A percentile compares a stretch with the other conserved stretches of the same genome.
phyloP scores from a whole-genome alignment of 2,888 invertebrate genomes.

The Drosophila robusta region DNA sequence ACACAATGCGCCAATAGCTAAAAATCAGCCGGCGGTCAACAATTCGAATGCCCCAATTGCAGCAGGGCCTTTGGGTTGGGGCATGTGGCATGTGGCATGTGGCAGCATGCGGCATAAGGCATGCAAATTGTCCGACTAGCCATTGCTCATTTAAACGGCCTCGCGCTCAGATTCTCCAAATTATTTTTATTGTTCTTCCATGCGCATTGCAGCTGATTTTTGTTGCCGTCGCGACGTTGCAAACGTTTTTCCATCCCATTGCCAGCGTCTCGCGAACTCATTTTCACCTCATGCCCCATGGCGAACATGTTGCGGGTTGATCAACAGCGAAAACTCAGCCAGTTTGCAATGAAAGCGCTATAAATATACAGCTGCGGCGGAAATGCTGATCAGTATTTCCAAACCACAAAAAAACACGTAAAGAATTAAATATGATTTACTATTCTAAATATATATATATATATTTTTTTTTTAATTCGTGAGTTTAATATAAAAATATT shows the following conservation, averaged over 20 bases:
- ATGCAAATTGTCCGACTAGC: slow-evolving; percentile 11
- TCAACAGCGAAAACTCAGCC: slow-evolving; percentile 5
- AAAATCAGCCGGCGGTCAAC: slow-evolving; percentile 54
- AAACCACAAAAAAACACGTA: no score
- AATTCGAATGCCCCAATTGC: slow-evolving; percentile 38
- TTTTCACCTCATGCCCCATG: neutral
- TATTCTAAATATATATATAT: no score
- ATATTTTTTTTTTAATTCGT: no score
- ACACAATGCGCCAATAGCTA: slow-evolving; percentile 36
- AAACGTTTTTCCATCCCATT: slow-evolving; percentile 1
- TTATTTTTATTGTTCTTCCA: neutral
- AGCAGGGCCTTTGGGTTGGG: slow-evolving; percentile 9
- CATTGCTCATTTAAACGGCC: slow-evolving; percentile 41
- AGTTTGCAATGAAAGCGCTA: no score
- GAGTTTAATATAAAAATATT: no score
- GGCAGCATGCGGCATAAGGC: slow-evolving; percentile 2
- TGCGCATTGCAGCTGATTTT: slow-evolving; percentile 27
- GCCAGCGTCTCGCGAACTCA: slow-evolving; percentile 2
- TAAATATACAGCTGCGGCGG: no score
- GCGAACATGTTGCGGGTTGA: slow-evolving; percentile 5
- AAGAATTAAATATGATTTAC: no score
- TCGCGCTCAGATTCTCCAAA: slow-evolving; percentile 6
- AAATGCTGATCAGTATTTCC: no score
- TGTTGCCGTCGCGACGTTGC: neutral
- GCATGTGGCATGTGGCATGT: slow-evolving; percentile 22